A percentile compares a stretch with the other conserved stretches of the same genome.
Evolutionary conservation across 2,113 vertebrate species (phyloP).

Genomic region (Brevimyrus niger): DNA sequence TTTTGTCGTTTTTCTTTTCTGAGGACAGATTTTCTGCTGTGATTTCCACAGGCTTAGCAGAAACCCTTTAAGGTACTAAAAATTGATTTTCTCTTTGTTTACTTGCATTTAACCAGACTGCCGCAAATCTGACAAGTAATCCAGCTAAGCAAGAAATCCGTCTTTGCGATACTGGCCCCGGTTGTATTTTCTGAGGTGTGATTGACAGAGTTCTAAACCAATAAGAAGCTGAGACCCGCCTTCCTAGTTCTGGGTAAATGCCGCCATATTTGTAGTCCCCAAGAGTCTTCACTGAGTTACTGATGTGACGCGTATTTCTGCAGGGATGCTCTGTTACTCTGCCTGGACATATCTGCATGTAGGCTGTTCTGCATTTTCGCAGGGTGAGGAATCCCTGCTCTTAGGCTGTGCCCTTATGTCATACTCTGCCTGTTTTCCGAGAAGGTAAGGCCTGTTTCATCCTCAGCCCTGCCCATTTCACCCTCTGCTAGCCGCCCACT

Average conservation of each 20-base stretch:
- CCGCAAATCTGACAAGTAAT: too few species aligned
- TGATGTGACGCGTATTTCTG: too few species aligned
- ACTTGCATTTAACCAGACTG: too few species aligned
- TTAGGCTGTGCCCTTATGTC: not conserved
- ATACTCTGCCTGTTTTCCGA: not conserved
- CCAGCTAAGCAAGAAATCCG: too few species aligned
- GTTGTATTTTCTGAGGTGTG: not conserved
- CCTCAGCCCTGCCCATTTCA: not conserved
- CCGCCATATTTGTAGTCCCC: too few species aligned
- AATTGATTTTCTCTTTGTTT: too few species aligned
- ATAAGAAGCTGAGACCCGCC: not conserved
- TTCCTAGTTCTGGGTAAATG: not conserved
- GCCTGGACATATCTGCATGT: too few species aligned
- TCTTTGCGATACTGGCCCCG: too few species aligned
- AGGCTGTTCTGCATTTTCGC: not conserved
- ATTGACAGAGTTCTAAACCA: not conserved
- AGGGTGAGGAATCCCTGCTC: not conserved
- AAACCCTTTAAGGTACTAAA: too few species aligned
- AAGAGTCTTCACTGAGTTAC: too few species aligned
- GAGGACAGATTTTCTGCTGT: not conserved
- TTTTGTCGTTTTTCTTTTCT: not conserved
- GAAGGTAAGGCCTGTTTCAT: not conserved
- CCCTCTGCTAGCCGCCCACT: not conserved
- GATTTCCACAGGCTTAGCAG: too few species aligned
- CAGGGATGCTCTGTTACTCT: too few species aligned